These are phyloP conservation scores for Molossus molossus DNA, from an alignment of 2,797 vertebrate species.

Conservation along the genomic window DNA sequence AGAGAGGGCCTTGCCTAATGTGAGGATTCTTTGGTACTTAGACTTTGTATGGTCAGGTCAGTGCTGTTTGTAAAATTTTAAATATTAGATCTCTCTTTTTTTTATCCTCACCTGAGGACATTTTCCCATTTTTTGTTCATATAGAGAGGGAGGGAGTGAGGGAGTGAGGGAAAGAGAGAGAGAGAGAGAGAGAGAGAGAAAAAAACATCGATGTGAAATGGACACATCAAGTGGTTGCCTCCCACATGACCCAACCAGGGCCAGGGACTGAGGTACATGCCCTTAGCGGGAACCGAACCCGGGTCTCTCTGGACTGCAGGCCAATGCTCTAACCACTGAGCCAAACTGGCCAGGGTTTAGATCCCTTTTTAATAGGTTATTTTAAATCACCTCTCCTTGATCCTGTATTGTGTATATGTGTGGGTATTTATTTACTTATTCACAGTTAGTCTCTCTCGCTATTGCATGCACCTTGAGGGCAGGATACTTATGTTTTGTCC, in stretches of 20 bases:
- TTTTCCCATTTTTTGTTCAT: too few relatives aligned
- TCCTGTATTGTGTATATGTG: background rate
- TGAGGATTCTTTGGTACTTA: background rate
- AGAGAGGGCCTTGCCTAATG: background rate
- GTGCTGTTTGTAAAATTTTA: background rate
- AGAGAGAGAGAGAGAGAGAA: too few relatives aligned
- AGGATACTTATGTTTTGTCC: background rate
- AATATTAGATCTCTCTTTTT: background rate
- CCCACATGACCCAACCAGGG: too few relatives aligned
- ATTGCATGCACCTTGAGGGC: background rate
- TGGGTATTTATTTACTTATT: background rate
- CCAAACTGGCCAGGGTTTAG: background rate
- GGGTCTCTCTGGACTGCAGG: too few relatives aligned
- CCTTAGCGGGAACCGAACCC: too few relatives aligned
- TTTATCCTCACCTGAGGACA: too few relatives aligned
- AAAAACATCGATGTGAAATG: too few relatives aligned
- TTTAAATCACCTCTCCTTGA: conserved; percentile 13
- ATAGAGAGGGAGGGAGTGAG: too few relatives aligned
- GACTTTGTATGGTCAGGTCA: background rate
- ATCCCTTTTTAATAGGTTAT: background rate
- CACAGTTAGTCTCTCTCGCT: background rate
- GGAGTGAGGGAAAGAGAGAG: too few relatives aligned
- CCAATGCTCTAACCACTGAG: too few relatives aligned
- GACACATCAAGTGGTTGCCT: too few relatives aligned
- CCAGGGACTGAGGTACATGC: too few relatives aligned